Evolutionary conservation across 1,140 invertebrate genomes (phyloP), one percentile per base, ranked within the genome.

Genomic region (Atta colombica): DNA sequence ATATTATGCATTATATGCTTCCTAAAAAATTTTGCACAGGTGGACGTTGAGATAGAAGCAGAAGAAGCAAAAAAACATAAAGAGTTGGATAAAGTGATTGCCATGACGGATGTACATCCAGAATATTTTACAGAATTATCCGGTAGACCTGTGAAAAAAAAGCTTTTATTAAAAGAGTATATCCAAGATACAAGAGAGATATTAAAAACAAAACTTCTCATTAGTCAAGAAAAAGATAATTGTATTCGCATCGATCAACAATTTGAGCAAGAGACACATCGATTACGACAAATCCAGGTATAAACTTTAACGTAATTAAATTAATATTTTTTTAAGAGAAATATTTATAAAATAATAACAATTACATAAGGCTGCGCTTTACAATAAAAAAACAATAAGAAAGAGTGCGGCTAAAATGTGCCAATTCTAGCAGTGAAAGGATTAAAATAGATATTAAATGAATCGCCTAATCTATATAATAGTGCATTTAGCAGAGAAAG

Each of bases 191-290:
- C 96, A 3, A 95, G 96, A 86, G 93, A 96, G 35, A 94, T 96
- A 58, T 92, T 96, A 1, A 93, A 96, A 21, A 96, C 95, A 71
- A 95, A 96, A 86, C 94, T 97, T 12, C 81, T 96, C 6, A 94
- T 95, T 28, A 96, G 96, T 0, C 96, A 96, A 86, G 88, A 96
- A 71, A 94, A 94, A 68, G 96, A 97, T 85, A 96, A 97, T 88
- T 96, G 96, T 77, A 94, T 96, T 21, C 94, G 96, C 18, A 96
- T 97, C 4, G 96, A 96, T 55, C 96, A 96, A 89, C 96, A 97
- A 88, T 96, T 97, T 35, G 94, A 95, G 69, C 93, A 96, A n/a
- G 97, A 97, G 91, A 95, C 95, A 77, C 94, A 93, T 31, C 94
- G 95, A 80, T 96, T 96, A 66, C 93, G 96, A 55, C 93, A 94